Percentiles rank a stretch among this genome's conserved stretches.
Conservation (phyloP, 2,113 vertebrate genomes). For the Sebastes schlegelii region DNA sequence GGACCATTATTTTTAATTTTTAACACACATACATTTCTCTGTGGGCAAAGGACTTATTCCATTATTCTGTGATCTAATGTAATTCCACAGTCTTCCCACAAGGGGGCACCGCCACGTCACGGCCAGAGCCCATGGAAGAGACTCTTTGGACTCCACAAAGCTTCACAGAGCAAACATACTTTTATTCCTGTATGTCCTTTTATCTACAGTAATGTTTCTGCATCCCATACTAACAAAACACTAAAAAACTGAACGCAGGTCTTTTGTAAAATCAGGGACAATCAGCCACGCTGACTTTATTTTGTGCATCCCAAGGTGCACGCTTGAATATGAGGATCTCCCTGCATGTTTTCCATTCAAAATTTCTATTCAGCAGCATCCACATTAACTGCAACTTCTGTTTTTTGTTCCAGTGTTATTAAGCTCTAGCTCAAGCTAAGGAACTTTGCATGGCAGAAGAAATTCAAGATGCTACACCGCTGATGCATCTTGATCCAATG, state of each 20-base stretch:
- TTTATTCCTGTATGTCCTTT: conserved; percentile 72
- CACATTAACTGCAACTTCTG: conserved; percentile 22
- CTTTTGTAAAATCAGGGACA: background rate
- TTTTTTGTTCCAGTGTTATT: conserved; percentile 44
- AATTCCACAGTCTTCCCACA: conserved; percentile 64
- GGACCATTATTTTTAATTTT: background rate
- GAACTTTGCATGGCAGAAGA: conserved; percentile 62
- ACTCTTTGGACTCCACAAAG: conserved; percentile 81
- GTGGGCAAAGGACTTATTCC: background rate
- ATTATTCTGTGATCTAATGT: conserved; percentile 1
- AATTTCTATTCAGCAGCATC: background rate
- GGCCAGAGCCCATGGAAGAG: conserved; percentile 82
- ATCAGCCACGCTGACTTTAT: background rate
- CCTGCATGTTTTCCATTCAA: conserved; percentile 35
- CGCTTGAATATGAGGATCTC: background rate
- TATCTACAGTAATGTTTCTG: background rate
- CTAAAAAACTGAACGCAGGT: conserved; percentile 18
- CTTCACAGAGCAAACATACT: conserved; percentile 70
- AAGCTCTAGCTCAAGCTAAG: conserved; percentile 36
- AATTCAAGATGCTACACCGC: conserved; percentile 21
- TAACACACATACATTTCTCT: background rate
- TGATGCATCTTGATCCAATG: conserved; percentile 34
- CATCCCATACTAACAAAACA: conserved; percentile 43
- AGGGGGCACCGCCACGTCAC: conserved; percentile 65
- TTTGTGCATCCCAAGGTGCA: background rate